A percentile compares a stretch with the other conserved stretches of the same genome.
phyloP scores from a whole-genome alignment of 2,113 vertebrate genomes.

The Pteropus alecto region DNA sequence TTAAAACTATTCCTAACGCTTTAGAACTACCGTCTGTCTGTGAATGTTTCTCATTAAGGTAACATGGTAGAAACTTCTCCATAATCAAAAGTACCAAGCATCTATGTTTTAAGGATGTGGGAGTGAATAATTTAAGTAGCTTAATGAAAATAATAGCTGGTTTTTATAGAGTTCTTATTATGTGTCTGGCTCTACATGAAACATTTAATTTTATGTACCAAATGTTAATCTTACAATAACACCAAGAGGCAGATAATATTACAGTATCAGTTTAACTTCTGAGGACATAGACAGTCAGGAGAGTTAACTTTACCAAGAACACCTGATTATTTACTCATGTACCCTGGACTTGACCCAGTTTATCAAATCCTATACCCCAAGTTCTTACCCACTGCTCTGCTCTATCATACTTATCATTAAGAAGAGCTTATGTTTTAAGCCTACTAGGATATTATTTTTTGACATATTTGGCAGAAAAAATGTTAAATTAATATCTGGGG shows the following conservation, averaged over 20 bases:
- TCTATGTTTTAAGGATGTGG: neutral
- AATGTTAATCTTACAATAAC: neutral
- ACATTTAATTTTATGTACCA: neutral
- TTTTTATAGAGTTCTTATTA: neutral
- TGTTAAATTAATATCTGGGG: neutral
- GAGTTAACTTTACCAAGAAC: neutral
- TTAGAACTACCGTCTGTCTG: neutral
- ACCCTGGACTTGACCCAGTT: neutral
- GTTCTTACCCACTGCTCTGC: neutral
- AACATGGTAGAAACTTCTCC: neutral
- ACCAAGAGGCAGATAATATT: neutral
- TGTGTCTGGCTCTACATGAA: neutral
- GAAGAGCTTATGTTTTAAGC: neutral
- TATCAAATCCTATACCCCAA: neutral
- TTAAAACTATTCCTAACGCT: conserved; percentile 25
- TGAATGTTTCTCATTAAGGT: neutral
- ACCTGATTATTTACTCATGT: neutral
- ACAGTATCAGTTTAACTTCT: neutral
- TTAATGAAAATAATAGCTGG: neutral
- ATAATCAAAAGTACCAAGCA: neutral
- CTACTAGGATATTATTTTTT: neutral
- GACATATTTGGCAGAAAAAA: neutral
- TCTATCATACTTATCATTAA: neutral
- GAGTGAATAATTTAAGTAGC: neutral
- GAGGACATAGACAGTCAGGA: neutral